phyloP scores from a whole-genome alignment of 2,888 invertebrate species.

The Eledona agricola region DNA sequence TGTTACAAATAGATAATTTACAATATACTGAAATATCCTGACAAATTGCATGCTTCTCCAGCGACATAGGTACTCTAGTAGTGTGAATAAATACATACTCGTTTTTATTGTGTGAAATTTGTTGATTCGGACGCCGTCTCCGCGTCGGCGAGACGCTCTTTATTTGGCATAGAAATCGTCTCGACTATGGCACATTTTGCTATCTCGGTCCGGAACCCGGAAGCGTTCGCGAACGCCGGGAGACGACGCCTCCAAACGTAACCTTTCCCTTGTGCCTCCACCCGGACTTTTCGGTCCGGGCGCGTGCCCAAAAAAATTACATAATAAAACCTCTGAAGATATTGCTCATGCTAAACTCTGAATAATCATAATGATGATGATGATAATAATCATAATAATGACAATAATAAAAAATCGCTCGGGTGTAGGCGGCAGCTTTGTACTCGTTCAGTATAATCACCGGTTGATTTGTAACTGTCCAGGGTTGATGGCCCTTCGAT shows the following conservation, averaged over 20 bases:
- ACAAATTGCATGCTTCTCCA: conserved; percentile 57
- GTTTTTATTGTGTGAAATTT: conserved; percentile 46
- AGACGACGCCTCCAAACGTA: conserved; percentile 22
- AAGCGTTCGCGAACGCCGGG: conserved; percentile 4
- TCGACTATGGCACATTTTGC: conserved; percentile 46
- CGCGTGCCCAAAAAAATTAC: conserved; percentile 36
- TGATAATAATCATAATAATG: conserved; percentile 58
- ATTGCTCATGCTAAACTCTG: conserved; percentile 61
- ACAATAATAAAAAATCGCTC: conserved; percentile 54
- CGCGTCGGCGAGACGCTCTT: conserved; percentile 8
- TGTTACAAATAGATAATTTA: conserved; percentile 61
- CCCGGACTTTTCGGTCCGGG: conserved; percentile 10
- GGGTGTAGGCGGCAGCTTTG: conserved; percentile 58
- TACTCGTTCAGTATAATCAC: conserved; percentile 63
- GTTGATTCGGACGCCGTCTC: conserved; percentile 21
- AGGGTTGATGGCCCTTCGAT: conserved; percentile 46
- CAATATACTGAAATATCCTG: conserved; percentile 57
- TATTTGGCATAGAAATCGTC: conserved; percentile 46
- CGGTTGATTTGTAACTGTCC: conserved; percentile 56
- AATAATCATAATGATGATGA: conserved; percentile 50
- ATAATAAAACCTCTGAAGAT: conserved; percentile 55
- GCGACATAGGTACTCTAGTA: conserved; percentile 63
- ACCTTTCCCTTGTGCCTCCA: conserved; percentile 10
- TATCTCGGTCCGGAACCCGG: conserved; percentile 28
- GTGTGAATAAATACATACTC: conserved; percentile 51